Evolutionary conservation across 2,797 vertebrate genomes (phyloP).

Genomic region (Bufotes viridis): DNA sequence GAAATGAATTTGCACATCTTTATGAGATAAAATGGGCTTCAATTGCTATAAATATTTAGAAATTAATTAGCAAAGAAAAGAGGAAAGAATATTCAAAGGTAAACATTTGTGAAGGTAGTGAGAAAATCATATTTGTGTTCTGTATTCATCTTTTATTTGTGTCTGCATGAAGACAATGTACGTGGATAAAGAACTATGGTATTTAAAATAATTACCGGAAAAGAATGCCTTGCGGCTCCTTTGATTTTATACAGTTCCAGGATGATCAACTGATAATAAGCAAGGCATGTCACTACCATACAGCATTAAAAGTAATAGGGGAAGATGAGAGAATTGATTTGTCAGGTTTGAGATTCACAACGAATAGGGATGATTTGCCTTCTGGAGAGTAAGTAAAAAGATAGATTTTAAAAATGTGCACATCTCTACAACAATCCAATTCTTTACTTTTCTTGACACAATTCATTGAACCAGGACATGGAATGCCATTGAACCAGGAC

Average conservation of each 20-base stretch:
- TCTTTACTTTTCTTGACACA: background rate
- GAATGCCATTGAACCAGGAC: background rate
- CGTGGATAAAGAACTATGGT: background rate
- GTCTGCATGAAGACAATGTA: background rate
- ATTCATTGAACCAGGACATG: background rate
- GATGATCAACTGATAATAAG: background rate
- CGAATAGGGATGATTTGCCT: conserved; percentile 17
- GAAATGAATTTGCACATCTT: background rate
- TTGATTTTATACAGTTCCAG: background rate
- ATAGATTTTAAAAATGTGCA: background rate
- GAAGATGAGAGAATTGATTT: conserved; percentile 16
- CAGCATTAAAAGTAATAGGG: background rate
- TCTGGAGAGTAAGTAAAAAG: background rate
- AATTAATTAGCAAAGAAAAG: background rate
- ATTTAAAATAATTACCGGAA: background rate
- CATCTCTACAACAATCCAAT: background rate
- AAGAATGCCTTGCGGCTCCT: background rate
- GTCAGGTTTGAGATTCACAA: conserved; percentile 6
- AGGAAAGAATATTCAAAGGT: background rate
- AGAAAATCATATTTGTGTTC: background rate
- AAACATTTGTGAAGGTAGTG: background rate
- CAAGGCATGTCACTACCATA: background rate
- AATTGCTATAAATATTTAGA: background rate
- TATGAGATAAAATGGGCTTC: background rate
- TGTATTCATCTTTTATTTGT: background rate